Conservation (phyloP, 2,113 vertebrate species). For the Cololabis saira region DNA sequence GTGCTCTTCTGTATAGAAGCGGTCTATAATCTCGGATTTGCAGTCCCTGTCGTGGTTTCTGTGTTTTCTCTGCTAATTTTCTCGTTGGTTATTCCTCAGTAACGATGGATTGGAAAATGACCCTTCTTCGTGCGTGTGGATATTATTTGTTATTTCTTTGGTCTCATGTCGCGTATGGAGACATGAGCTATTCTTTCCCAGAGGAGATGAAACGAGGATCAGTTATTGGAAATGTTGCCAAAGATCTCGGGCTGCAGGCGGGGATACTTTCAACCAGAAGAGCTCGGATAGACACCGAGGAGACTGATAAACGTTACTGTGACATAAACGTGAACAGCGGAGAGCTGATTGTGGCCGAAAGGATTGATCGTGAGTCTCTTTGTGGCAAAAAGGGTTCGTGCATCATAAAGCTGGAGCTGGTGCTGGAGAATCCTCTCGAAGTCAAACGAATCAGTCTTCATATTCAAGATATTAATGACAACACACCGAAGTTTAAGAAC, state of each 20-base stretch:
- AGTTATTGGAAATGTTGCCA: slow-evolving; percentile 81
- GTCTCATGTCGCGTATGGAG: slow-evolving; percentile 11
- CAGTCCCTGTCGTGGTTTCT: no score
- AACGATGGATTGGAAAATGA: no score
- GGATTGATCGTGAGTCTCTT: slow-evolving; percentile 82
- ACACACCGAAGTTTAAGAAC: slow-evolving; percentile 71
- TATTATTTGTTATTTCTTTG: not conserved
- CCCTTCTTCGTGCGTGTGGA: no score
- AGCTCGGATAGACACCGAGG: slow-evolving; percentile 79
- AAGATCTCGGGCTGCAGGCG: slow-evolving; percentile 83
- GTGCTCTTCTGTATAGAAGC: no score
- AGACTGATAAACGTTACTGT: slow-evolving; percentile 66
- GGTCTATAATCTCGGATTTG: no score
- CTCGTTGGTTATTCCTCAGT: no score
- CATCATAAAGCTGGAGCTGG: slow-evolving; percentile 74
- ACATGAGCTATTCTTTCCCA: slow-evolving; percentile 70
- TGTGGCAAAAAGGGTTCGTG: slow-evolving; percentile 74
- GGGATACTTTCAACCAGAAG: slow-evolving; percentile 77
- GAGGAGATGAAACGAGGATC: slow-evolving; percentile 80
- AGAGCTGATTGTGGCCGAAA: slow-evolving; percentile 74
- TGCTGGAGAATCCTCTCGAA: slow-evolving; percentile 69
- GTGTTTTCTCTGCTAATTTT: no score
- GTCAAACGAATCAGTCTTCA: slow-evolving; percentile 62
- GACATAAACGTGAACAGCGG: slow-evolving; percentile 73
- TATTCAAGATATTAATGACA: slow-evolving; percentile 84